Base-by-base conservation (phyloP, 2,113 vertebrate species). In the Varanus salvator region DNA sequence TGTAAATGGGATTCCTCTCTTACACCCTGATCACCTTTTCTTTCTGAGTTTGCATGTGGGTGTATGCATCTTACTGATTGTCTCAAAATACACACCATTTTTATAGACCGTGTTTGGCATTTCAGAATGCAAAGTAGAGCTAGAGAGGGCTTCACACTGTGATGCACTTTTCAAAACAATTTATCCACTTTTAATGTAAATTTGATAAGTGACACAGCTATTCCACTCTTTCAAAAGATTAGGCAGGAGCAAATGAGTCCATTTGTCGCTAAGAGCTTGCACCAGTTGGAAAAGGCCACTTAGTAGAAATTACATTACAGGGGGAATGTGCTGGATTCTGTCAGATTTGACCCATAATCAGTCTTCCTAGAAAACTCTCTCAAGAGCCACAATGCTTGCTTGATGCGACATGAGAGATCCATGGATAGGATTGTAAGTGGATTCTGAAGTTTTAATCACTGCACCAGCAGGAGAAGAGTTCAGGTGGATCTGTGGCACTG, bases 181-280 rank as follows among this genome's bases (percentile, higher is more conserved):
- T 96, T 96, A 89, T 50, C 69, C 89, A 88, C 88, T 96, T 95
- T 90, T 90, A 96, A 96, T 93, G 91, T 90, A 97, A 94, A 96
- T 97, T 95, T 87, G 89, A 11, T 95, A 93, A 93, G 87, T 86
- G 75, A 91, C 86, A 93, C 57, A 92, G 80, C 85, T 93, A 66
- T 92, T 87, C 23, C 87, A 92, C 77, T 87, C 69, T 8, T 90
- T 87, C 84, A 94, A 95, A 95, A 87, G 66, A 87, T 90, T 90
- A 94, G 92, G 86, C 84, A 90, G 75, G 91, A 95, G 87, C 88
- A 95, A 95, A 96, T 93, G 48, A 92, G 91, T 94, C 92, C 78
- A 87, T 66, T 95, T 50, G 94, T 92, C 87, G 89, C 92, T 93
- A 94, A 95, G 89, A 92, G 91, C 8, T 80, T 29, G 68, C 71